Percentiles rank a stretch among this genome's conserved stretches.
These are phyloP conservation scores for Anniella stebbinsi DNA, from an alignment of 2,797 vertebrate species.

Conservation along the genomic window DNA sequence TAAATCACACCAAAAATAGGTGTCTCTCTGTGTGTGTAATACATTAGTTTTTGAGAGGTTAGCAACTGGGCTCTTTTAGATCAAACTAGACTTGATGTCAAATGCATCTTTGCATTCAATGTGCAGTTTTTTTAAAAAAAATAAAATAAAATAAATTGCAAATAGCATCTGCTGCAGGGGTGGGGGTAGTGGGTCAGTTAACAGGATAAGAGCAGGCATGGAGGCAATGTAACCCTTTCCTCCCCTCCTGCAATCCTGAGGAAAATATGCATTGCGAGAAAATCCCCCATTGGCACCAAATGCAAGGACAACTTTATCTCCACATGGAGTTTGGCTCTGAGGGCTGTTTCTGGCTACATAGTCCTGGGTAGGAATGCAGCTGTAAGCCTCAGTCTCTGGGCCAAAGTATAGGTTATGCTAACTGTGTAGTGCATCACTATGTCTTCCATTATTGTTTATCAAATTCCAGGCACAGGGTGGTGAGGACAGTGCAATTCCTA, in stretches of 20 bases:
- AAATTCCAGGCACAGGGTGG: too few relatives aligned
- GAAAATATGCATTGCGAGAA: not conserved
- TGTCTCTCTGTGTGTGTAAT: not conserved
- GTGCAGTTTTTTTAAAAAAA: not conserved
- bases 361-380: too few relatives aligned
- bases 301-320: too few relatives aligned
- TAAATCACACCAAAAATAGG: not conserved
- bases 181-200: not conserved
- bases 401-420: too few relatives aligned
- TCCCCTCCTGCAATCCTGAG: not conserved
- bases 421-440: too few relatives aligned
- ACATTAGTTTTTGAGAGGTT: not conserved
- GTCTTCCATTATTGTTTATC: too few relatives aligned
- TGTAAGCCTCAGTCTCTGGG: too few relatives aligned
- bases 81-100: not conserved
- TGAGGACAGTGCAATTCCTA: too few relatives aligned
- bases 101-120: not conserved
- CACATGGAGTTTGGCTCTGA: too few relatives aligned
- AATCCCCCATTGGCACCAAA: too few relatives aligned
- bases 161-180: not conserved
- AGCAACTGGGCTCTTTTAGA: not conserved
- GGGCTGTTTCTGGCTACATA: too few relatives aligned
- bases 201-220: not conserved
- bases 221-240: not conserved
- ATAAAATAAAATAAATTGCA: too few relatives aligned